A percentile compares a stretch with the other conserved stretches of the same genome.
Evolutionary conservation across 1,140 invertebrate genomes (phyloP).

Genomic region (Ericerus pela): DNA sequence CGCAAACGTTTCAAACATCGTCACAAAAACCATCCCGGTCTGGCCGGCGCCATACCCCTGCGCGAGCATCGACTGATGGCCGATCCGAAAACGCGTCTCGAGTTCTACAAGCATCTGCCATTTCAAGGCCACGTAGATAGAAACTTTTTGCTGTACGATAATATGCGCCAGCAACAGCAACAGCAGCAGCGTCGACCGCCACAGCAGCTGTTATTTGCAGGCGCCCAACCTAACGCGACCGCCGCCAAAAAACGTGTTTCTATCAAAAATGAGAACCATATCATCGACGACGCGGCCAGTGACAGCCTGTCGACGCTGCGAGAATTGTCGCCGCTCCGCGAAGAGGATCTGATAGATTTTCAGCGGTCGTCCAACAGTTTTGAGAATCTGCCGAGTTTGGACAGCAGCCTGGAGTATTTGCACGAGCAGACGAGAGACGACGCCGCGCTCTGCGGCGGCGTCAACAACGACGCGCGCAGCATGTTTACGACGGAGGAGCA

Average conservation of each 20-base stretch:
- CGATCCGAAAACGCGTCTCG: conserved; percentile 17
- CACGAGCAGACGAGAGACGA: conserved; percentile 19
- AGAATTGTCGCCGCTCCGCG: conserved; percentile 14
- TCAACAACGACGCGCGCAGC: conserved; percentile 1
- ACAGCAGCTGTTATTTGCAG: neutral
- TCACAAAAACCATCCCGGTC: conserved; percentile 15
- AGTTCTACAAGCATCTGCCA: conserved; percentile 26
- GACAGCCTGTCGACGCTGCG: conserved; percentile 8
- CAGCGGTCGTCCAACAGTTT: neutral
- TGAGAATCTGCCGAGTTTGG: conserved; percentile 5
- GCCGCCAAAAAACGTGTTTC: too few species aligned
- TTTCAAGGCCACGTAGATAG: conserved; percentile 19
- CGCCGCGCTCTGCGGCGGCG: conserved; percentile 15
- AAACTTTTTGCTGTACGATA: conserved; percentile 21
- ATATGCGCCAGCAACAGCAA: too few species aligned
- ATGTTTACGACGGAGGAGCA: conserved; percentile 11
- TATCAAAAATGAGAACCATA: conserved; percentile 10
- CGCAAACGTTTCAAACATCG: conserved; percentile 17
- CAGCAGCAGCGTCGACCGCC: neutral
- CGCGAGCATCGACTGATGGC: conserved; percentile 12
- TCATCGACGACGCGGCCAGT: neutral
- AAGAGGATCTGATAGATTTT: neutral
- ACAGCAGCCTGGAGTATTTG: conserved; percentile 19
- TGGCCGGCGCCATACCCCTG: conserved; percentile 1
- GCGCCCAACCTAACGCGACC: conserved; percentile 20